A percentile compares a stretch with the other conserved stretches of the same genome.
phyloP scores from a whole-genome alignment of 2,113 vertebrate species.

The Capreolus pygargus region DNA sequence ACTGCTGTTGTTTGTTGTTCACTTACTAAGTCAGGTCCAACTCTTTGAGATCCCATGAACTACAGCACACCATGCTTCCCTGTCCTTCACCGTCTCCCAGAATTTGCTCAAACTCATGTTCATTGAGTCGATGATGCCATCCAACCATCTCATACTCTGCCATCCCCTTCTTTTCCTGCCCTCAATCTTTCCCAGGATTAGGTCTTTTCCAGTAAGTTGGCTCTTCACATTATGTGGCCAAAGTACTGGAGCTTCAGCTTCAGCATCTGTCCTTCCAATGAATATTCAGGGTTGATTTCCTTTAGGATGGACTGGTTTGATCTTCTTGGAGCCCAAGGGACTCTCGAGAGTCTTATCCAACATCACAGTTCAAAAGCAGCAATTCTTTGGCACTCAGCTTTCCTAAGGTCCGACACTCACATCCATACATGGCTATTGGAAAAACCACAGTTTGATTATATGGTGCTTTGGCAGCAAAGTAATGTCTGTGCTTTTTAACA shows the following conservation, averaged over 20 bases:
- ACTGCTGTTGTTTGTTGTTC: neutral
- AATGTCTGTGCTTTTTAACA: neutral
- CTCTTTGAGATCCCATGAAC: neutral
- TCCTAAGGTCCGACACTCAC: neutral
- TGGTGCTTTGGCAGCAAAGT: neutral
- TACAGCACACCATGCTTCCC: neutral
- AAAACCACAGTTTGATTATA: neutral
- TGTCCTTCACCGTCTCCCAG: neutral
- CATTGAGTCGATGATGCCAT: neutral
- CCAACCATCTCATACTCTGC: neutral
- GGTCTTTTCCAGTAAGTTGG: neutral
- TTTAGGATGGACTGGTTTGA: neutral
- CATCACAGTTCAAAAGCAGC: neutral
- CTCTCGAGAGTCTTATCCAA: neutral
- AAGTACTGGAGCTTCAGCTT: neutral
- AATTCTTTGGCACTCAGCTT: neutral
- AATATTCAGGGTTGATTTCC: neutral
- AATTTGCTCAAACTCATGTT: neutral
- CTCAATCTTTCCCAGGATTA: neutral
- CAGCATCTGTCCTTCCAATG: neutral
- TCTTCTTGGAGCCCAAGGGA: neutral
- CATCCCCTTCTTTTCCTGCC: neutral
- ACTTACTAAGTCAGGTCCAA: neutral
- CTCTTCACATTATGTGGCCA: neutral
- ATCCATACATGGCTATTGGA: neutral